These are phyloP conservation scores for Sympetrum striolatum DNA, from an alignment of 2,888 invertebrate genomes.

Conservation along the genomic window DNA sequence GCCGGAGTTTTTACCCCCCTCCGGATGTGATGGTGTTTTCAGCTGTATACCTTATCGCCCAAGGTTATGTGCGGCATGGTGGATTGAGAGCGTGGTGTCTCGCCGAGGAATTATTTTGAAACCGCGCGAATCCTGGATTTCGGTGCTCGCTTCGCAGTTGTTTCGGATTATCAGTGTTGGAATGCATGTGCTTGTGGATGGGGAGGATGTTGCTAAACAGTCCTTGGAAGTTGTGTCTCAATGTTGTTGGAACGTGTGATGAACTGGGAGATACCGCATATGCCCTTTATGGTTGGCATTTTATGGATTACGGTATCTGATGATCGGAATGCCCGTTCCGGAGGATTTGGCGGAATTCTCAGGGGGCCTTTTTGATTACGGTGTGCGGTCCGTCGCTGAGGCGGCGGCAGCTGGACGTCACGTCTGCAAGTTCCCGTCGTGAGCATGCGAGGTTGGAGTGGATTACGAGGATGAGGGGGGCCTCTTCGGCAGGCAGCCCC, in stretches of 20 bases:
- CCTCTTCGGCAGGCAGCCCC: neutral
- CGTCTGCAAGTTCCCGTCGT: neutral
- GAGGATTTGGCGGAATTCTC: too few species aligned
- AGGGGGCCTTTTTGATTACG: neutral
- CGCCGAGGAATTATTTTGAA: neutral
- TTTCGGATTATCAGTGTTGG: too few species aligned
- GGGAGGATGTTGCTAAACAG: too few species aligned
- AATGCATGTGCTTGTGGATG: too few species aligned
- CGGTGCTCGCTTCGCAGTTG: too few species aligned
- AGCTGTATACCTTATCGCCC: neutral
- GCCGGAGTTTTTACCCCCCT: neutral
- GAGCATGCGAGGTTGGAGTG: neutral
- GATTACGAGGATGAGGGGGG: neutral
- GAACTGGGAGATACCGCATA: too few species aligned
- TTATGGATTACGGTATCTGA: too few species aligned
- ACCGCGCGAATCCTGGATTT: neutral
- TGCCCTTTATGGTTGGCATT: too few species aligned
- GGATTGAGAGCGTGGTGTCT: neutral
- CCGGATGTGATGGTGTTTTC: neutral
- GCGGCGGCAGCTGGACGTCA: neutral
- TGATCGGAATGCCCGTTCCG: too few species aligned
- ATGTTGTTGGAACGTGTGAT: too few species aligned
- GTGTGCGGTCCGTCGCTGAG: neutral
- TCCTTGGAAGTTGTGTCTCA: too few species aligned
- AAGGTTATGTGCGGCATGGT: neutral